These are phyloP conservation scores for Chloropsis hardwickii DNA, from an alignment of 2,113 vertebrate genomes.

Conservation along the genomic window DNA sequence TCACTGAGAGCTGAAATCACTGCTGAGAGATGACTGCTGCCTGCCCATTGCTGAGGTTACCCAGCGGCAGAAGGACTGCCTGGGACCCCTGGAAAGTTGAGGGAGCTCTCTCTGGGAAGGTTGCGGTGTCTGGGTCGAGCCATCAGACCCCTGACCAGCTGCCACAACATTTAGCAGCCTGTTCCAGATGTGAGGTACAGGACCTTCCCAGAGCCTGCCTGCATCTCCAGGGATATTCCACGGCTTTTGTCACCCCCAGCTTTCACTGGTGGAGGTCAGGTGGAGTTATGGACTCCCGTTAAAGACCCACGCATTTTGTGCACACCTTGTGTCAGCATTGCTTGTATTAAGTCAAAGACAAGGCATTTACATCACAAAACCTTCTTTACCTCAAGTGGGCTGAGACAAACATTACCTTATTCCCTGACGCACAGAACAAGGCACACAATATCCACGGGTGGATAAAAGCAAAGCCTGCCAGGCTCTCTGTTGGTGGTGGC, in stretches of 20 bases:
- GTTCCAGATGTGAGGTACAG: rapidly evolving
- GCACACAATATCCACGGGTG: rapidly evolving
- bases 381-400: background rate
- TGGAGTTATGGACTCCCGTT: rapidly evolving
- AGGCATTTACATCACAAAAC: rapidly evolving
- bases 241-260: background rate
- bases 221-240: background rate
- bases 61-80: no score
- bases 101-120: no score
- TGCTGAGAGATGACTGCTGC: no score
- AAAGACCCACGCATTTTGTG: rapidly evolving
- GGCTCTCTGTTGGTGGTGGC: background rate
- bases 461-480: background rate
- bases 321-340: background rate
- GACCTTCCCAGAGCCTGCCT: background rate
- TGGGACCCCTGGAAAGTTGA: no score
- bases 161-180: background rate
- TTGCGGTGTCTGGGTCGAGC: no score
- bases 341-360: background rate
- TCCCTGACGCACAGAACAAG: background rate
- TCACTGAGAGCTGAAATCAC: no score
- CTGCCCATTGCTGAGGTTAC: no score
- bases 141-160: no score
- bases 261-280: background rate
- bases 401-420: background rate